A percentile compares a stretch with the other conserved stretches of the same genome.
phyloP scores from a whole-genome alignment of 2,888 invertebrate species.

The Cephonodes hylas region DNA sequence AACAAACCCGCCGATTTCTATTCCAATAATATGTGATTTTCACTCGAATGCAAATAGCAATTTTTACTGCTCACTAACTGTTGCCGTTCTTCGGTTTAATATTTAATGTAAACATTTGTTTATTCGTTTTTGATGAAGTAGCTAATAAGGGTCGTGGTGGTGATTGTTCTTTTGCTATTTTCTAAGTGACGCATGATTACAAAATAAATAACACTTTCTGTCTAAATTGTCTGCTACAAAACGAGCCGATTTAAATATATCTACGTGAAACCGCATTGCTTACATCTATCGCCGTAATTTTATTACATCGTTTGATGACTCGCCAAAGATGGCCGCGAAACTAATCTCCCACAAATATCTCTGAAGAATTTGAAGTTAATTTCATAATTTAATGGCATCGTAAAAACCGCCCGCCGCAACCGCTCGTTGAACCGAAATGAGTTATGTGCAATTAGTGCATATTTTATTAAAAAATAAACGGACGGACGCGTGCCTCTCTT shows the following conservation, averaged over 20 bases:
- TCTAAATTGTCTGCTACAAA: too few relatives aligned
- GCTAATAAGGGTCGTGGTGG: too few relatives aligned
- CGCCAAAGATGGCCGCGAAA: background rate
- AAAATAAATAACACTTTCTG: too few relatives aligned
- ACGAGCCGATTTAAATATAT: too few relatives aligned
- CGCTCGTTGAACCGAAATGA: background rate
- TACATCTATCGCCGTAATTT: background rate
- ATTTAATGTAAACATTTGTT: too few relatives aligned
- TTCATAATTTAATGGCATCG: background rate
- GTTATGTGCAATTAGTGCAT: conserved; percentile 1
- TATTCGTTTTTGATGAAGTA: too few relatives aligned
- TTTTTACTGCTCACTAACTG: background rate
- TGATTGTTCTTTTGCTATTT: too few relatives aligned
- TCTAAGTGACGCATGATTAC: too few relatives aligned
- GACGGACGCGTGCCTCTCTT: background rate
- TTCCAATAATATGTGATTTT: conserved; percentile 29
- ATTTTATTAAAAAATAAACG: background rate
- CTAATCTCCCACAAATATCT: background rate
- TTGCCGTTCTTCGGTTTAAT: too few relatives aligned
- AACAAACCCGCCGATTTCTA: conserved; percentile 33
- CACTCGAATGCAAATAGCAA: conserved; percentile 3
- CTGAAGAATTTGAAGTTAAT: background rate
- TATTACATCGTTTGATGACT: background rate
- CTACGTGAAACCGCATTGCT: too few relatives aligned
- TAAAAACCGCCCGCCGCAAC: background rate